Base-by-base conservation (phyloP, 2,113 vertebrate genomes). In the Proterorhinus semilunaris region DNA sequence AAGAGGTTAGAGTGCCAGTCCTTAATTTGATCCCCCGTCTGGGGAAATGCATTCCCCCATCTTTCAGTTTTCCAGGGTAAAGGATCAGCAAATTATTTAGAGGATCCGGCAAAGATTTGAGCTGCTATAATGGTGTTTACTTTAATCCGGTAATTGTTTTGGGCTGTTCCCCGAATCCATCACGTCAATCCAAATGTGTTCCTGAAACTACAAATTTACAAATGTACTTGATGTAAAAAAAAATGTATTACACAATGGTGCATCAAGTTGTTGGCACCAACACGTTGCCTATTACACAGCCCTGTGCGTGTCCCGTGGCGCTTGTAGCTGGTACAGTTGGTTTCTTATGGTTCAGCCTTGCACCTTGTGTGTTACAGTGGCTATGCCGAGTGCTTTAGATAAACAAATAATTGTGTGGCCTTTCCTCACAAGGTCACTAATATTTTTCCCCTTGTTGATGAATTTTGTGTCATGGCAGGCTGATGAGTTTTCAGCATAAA, bases 401-500 rank as follows among this genome's bases (percentile, higher is more conserved):
- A 27, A 5, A 69, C 17, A 52, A 16, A 59, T 42, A 55, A 68
- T 62, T 9, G 58, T 61, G 58, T 45, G 58, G 16, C 58, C 45
- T 61, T 61, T 61, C 42, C 43, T 13, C 36, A 44, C 58, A 61
- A 61, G 58, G 58, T 61, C 65, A 17, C 47, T 1, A n/a, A 44
- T 54, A 61, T 64, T 47, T 58, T 62, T 52, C 62, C 54, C 10
- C 53, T 8, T 50, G 46, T 67, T 73, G 62, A 72, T 63, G 67
- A 83, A 52, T 44, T 69, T 67, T 36, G 54, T 47, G 68, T 71
- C 73, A 52, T 47, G 53, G 12, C 1, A 52, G 53, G 66, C 44
- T 36, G 74, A 71, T 78, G 69, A 74, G 27, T 52, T 75, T 46
- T 27, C 49, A 46, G 52, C 62, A 46, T 4, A 43, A 27, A 46